Evolutionary conservation across 2,113 vertebrate genomes (phyloP).

Genomic region (Sceloporus undulatus): DNA sequence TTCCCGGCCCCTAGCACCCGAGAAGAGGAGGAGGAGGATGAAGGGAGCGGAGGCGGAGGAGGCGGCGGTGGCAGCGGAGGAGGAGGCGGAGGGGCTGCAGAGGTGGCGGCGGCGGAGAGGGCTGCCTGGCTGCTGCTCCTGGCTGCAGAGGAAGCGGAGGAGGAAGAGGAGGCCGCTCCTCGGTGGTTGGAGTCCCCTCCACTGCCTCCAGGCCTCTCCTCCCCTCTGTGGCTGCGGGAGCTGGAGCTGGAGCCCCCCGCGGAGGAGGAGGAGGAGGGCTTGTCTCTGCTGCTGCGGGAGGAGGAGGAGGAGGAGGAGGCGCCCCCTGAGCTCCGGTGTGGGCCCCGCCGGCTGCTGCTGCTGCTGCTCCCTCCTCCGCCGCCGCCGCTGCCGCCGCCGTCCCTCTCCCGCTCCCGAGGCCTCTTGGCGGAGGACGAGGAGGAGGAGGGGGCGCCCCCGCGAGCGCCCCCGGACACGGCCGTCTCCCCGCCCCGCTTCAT

Average conservation of each 20-base stretch:
- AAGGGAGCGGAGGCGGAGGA: constrained; percentile 28
- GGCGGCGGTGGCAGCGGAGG: neutral
- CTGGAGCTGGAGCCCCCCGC: constrained; percentile 69
- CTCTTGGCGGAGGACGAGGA: constrained; percentile 79
- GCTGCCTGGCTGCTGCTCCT: constrained; percentile 60
- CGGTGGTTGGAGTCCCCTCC: constrained; percentile 71
- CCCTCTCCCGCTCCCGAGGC: constrained; percentile 83
- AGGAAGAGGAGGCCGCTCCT: constrained; percentile 62
- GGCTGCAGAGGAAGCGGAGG: constrained; percentile 55
- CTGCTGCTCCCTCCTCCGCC: constrained; percentile 77
- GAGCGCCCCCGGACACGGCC: constrained; percentile 64
- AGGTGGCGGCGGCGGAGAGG: neutral
- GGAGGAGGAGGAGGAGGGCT: constrained; percentile 18
- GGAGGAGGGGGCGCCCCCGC: constrained; percentile 55
- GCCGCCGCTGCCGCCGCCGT: constrained; percentile 69
- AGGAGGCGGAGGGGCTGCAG: constrained; percentile 43
- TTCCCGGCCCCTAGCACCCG: constrained; percentile 68
- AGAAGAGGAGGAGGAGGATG: constrained; percentile 44
- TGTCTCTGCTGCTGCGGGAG: constrained; percentile 65
- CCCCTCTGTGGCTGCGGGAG: constrained; percentile 78
- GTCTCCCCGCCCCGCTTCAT: constrained; percentile 95
- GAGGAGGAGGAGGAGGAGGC: constrained; percentile 41
- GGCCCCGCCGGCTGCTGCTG: constrained; percentile 79
- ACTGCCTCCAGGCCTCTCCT: constrained; percentile 80
- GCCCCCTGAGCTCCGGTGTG: constrained; percentile 81